These are phyloP conservation scores for Morpho achilles DNA, from an alignment of 2,888 invertebrate genomes.

Conservation along the genomic window DNA sequence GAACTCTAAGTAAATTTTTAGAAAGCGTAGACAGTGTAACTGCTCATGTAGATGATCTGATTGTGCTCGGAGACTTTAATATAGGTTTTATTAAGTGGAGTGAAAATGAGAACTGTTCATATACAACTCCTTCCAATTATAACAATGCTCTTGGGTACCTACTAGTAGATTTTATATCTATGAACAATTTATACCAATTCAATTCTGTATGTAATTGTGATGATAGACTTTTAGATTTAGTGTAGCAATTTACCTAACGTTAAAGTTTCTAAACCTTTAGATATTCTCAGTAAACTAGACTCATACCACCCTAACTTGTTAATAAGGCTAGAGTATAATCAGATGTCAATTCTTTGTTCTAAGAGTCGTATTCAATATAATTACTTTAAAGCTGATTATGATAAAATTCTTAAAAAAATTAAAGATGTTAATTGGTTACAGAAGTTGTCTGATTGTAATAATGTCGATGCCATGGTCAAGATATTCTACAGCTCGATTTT, in stretches of 20 bases:
- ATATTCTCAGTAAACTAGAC: conserved; percentile 22
- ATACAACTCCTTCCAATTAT: conserved; percentile 15
- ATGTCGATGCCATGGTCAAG: conserved; percentile 11
- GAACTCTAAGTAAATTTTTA: conserved; percentile 10
- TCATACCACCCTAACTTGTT: conserved; percentile 20
- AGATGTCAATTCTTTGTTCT: not conserved
- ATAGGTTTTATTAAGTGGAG: conserved; percentile 23
- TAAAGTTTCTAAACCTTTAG: conserved; percentile 4
- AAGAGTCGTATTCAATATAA: conserved; percentile 12
- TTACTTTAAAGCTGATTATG: conserved; percentile 25
- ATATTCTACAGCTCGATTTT: conserved; percentile 9
- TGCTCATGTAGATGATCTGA: conserved; percentile 15
- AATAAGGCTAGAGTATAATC: conserved; percentile 4
- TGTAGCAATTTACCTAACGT: conserved; percentile 11
- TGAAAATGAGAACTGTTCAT: not conserved
- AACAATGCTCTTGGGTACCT: conserved; percentile 15
- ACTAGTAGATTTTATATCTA: conserved; percentile 23
- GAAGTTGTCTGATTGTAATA: conserved; percentile 6
- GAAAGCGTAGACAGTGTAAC: conserved; percentile 10
- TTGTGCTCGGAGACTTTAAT: conserved; percentile 26
- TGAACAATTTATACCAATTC: conserved; percentile 20
- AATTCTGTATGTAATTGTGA: conserved; percentile 21
- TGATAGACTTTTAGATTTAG: conserved; percentile 20
- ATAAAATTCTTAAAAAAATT: conserved; percentile 6
- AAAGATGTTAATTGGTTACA: conserved; percentile 1